Percentiles rank a stretch among this genome's conserved stretches.
phyloP scores from a whole-genome alignment of 2,888 invertebrate genomes.

The Nasonovia ribisnigri region DNA sequence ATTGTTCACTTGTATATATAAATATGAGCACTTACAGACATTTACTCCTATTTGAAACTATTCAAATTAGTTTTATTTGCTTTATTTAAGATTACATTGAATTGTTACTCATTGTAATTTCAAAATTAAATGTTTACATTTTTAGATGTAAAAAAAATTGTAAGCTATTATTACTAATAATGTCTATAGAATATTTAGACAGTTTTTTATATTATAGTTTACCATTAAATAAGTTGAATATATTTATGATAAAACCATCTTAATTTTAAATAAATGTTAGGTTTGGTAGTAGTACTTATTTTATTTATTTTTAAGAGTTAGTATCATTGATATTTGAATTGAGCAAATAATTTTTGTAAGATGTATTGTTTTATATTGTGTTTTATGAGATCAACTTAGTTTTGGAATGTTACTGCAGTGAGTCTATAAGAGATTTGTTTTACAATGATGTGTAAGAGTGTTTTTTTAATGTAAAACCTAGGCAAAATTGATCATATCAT shows the following conservation, averaged over 20 bases:
- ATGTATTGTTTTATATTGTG: background rate
- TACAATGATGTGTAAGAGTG: background rate
- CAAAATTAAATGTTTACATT: background rate
- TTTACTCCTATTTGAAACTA: background rate
- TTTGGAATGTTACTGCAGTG: background rate
- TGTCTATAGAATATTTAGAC: background rate
- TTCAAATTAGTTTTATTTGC: background rate
- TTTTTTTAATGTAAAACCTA: background rate
- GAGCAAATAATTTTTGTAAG: background rate
- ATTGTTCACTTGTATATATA: background rate
- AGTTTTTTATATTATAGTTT: background rate
- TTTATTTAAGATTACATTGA: background rate
- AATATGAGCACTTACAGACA: background rate
- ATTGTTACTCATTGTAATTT: background rate
- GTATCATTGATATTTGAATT: background rate
- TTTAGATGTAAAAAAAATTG: background rate
- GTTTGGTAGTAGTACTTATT: background rate
- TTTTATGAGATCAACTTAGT: background rate
- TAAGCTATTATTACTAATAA: background rate
- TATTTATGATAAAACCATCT: background rate
- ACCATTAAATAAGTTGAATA: background rate
- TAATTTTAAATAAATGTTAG: too few relatives aligned
- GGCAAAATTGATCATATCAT: background rate
- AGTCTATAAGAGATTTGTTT: background rate
- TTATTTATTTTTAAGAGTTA: background rate